Percentiles rank a stretch among this genome's conserved stretches.
Evolutionary conservation across 1,140 invertebrate genomes (phyloP).

Genomic region (Panulirus ornatus): DNA sequence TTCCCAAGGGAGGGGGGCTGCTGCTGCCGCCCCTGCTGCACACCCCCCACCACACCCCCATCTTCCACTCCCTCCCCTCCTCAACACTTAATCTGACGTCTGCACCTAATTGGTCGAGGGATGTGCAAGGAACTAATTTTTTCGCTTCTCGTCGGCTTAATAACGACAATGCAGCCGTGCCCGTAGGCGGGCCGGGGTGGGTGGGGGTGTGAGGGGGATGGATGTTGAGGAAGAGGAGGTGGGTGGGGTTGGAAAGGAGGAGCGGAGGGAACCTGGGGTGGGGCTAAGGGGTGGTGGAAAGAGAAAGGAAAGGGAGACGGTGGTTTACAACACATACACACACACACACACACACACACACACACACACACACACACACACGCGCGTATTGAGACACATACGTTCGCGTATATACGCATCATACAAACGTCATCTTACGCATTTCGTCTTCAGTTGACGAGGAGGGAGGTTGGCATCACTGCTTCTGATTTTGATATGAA

Average conservation of each 20-base stretch:
- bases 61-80: not conserved
- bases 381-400: not conserved
- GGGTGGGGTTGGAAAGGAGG: not conserved
- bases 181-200: no score
- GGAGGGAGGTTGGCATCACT: no score
- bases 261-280: not conserved
- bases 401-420: not conserved
- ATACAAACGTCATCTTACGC: no score
- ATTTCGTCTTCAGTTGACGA: no score
- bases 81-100: slow-evolving; percentile 22
- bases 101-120: slow-evolving; percentile 22
- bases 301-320: not conserved
- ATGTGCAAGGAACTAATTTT: slow-evolving; percentile 16
- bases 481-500: no score
- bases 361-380: slow-evolving; percentile 19
- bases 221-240: not conserved
- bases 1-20: no score
- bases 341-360: slow-evolving; percentile 14
- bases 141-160: slow-evolving; percentile 19
- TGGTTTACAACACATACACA: slow-evolving; percentile 11
- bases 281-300: not conserved
- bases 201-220: slow-evolving; percentile 6
- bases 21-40: no score
- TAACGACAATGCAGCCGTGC: slow-evolving; percentile 25
- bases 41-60: not conserved